A percentile compares a stretch with the other conserved stretches of the same genome.
Evolutionary conservation across 2,888 invertebrate genomes (phyloP).

Genomic region (Cepaea hortensis): DNA sequence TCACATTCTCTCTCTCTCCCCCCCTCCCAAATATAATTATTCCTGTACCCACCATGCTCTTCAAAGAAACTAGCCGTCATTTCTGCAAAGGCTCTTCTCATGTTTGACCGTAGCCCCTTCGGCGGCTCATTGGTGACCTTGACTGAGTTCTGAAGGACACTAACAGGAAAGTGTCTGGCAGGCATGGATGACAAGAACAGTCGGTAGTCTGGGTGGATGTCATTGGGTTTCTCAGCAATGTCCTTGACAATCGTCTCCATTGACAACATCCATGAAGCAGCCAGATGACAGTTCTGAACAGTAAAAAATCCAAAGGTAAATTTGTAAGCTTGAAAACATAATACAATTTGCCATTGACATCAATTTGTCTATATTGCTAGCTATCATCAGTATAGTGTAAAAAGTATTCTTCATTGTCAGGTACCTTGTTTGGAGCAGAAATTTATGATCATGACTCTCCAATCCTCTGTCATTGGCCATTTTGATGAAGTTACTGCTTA

Average conservation of each 20-base stretch:
- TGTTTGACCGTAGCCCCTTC: conserved; percentile 82
- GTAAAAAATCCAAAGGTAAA: background rate
- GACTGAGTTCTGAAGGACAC: conserved; percentile 77
- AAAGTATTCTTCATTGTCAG: no score
- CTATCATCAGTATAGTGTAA: no score
- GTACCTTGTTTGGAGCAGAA: no score
- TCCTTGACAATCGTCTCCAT: conserved; percentile 76
- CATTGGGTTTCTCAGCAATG: conserved; percentile 72
- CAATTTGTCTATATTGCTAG: no score
- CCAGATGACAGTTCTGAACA: conserved; percentile 76
- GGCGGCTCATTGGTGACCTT: conserved; percentile 78
- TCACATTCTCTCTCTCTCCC: no score
- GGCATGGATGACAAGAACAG: conserved; percentile 77
- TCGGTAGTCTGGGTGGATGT: conserved; percentile 75
- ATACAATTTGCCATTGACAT: background rate
- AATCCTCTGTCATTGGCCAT: no score
- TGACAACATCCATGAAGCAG: conserved; percentile 77
- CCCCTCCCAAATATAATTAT: no score
- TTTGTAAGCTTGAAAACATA: background rate
- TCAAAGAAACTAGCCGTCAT: conserved; percentile 90
- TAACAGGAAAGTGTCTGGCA: conserved; percentile 75
- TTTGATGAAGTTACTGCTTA: no score
- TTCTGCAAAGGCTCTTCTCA: conserved; percentile 87
- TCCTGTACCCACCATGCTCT: conserved; percentile 81
- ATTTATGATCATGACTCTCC: no score